Evolutionary conservation across 1,140 invertebrate genomes (phyloP).

Genomic region (Thaumetopoea pityocampa): DNA sequence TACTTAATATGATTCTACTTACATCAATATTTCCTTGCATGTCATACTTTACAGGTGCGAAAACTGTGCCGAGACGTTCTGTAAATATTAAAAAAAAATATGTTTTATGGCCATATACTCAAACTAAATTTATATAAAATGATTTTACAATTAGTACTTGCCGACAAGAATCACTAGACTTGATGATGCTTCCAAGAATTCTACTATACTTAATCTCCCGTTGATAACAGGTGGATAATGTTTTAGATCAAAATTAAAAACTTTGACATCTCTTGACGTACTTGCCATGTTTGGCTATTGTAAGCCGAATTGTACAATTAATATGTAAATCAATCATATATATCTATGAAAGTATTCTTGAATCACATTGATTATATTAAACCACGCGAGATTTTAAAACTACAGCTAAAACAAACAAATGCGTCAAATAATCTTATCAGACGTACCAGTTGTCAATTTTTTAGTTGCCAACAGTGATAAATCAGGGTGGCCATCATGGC

Average conservation of each 20-base stretch:
- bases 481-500: too few relatives aligned
- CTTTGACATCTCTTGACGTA: conserved; percentile 21
- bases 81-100: conserved; percentile 35
- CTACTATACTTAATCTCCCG: conserved; percentile 78
- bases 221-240: conserved; percentile 69
- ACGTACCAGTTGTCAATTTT: conserved; percentile 14
- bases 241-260: conserved; percentile 43
- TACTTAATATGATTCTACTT: conserved; percentile 61
- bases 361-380: not conserved
- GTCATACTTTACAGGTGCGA: conserved; percentile 83
- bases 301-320: not conserved
- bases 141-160: conserved; percentile 44
- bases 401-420: not conserved
- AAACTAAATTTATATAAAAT: not conserved
- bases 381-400: too few relatives aligned
- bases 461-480: conserved; percentile 17
- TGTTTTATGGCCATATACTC: too few relatives aligned
- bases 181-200: conserved; percentile 79
- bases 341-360: conserved; percentile 3
- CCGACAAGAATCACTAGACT: conserved; percentile 79
- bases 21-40: conserved; percentile 86
- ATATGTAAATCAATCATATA: conserved; percentile 6
- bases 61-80: conserved; percentile 85
- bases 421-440: not conserved
- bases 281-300: conserved; percentile 32